Evolutionary conservation across 2,113 vertebrate species (phyloP).

Genomic region (Anarrhichthys ocellatus): DNA sequence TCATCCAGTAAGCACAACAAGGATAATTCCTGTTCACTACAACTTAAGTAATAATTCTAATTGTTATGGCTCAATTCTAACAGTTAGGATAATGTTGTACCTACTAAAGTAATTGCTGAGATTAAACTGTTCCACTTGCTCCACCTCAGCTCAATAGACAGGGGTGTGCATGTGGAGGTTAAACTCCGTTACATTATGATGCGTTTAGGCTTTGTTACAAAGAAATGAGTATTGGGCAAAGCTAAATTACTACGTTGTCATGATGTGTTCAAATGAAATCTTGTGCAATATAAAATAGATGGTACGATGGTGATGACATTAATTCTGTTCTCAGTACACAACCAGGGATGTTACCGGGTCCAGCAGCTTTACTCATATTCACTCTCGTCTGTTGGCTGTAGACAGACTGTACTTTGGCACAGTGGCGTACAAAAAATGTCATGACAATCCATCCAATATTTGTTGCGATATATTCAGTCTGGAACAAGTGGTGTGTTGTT

Average conservation of each 20-base stretch:
- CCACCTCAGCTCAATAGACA: no score
- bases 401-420: not conserved
- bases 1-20: conserved; percentile 6
- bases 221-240: no score
- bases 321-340: no score
- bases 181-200: no score
- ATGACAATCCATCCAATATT: not conserved
- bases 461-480: not conserved
- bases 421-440: not conserved
- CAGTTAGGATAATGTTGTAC: not conserved
- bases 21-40: conserved; percentile 15
- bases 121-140: not conserved
- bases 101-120: not conserved
- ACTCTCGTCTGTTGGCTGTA: not conserved
- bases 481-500: not conserved
- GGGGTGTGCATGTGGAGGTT: no score
- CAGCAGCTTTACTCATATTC: not conserved
- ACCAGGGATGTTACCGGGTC: no score
- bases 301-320: no score
- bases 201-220: no score
- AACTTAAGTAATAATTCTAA: not conserved
- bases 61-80: not conserved
- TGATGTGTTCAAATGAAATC: no score
- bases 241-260: no score
- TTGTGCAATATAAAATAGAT: not conserved